Evolutionary conservation across 2,797 vertebrate species (phyloP), one percentile per base, ranked within the genome.

Genomic region (Darevskia nairensis): DNA sequence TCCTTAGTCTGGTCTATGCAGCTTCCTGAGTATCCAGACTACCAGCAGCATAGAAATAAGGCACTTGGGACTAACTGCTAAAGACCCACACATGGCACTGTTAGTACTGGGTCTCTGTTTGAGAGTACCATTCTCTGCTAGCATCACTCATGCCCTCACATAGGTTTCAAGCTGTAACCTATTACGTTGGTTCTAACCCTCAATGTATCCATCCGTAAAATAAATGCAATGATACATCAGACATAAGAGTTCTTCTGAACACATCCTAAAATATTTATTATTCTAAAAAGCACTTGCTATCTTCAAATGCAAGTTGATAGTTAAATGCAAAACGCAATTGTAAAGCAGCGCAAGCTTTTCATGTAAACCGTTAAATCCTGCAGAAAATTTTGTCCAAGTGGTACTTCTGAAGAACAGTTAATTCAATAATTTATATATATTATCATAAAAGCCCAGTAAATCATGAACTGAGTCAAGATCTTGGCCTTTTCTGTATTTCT

Each of bases 391-490:
- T 88, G 27, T 93, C 86, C 32, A 15, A 86, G 86, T 15, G 83
- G 82, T 90, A 94, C 92, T 89, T 92, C 89, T 94, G 88, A 92
- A 94, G 61, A 90, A 92, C 84, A 85, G 79, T 90, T 95, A 95
- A 94, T 95, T 95, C 93, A 95, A 95, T 95, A 95, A 95, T 94
- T 94, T 94, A 94, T 94, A 89, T 71, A 95, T 95, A 94, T 94
- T 95, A 93, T 90, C 92, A 95, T 95, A 93, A 96, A 95, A 88
- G 80, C 94, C 95, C 89, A 93, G 94, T 96, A 96, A 95, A 95
- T 95, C 95, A 91, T 87, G 44, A 86, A 84, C 89, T 91, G 87
- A 74, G 1, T 91, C 91, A 92, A 93, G 87, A 91, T 93, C 81
- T 84, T 91, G 83, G 90, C 94, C 91, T 91, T 88, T 85, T 78